Conservation (phyloP, 2,888 invertebrate genomes). For the Mesorhabditis spiculigera region DNA sequence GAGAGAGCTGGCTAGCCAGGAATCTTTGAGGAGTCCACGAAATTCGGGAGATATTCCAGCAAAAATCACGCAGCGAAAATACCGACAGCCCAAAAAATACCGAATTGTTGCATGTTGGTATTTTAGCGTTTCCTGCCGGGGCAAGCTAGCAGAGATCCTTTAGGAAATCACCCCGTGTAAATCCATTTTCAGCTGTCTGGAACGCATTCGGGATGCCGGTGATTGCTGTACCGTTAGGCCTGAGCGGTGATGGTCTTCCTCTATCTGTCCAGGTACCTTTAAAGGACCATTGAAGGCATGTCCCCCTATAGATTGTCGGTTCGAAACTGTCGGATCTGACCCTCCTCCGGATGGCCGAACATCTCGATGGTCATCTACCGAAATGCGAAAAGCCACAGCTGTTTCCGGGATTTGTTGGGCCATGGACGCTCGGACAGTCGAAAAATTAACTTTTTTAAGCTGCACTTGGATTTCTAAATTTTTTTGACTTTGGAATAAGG, state of each 20-base stretch:
- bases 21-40: too few species aligned
- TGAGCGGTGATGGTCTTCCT: not conserved
- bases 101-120: too few species aligned
- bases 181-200: not conserved
- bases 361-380: not conserved
- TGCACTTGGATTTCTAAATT: too few species aligned
- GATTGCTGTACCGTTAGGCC: not conserved
- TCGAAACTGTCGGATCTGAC: not conserved
- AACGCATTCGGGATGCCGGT: constrained; percentile 3
- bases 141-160: too few species aligned
- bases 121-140: too few species aligned
- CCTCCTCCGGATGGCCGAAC: not conserved
- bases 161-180: not conserved
- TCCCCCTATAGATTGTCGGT: not conserved
- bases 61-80: too few species aligned
- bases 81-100: too few species aligned
- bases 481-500: too few species aligned
- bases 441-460: too few species aligned
- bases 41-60: too few species aligned
- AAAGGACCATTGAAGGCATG: not conserved
- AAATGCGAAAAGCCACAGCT: not conserved
- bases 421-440: not conserved
- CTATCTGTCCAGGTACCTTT: not conserved
- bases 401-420: not conserved
- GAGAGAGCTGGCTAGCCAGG: too few species aligned